These are phyloP conservation scores for Dynastes tityus DNA, from an alignment of 2,888 invertebrate species.

Conservation along the genomic window DNA sequence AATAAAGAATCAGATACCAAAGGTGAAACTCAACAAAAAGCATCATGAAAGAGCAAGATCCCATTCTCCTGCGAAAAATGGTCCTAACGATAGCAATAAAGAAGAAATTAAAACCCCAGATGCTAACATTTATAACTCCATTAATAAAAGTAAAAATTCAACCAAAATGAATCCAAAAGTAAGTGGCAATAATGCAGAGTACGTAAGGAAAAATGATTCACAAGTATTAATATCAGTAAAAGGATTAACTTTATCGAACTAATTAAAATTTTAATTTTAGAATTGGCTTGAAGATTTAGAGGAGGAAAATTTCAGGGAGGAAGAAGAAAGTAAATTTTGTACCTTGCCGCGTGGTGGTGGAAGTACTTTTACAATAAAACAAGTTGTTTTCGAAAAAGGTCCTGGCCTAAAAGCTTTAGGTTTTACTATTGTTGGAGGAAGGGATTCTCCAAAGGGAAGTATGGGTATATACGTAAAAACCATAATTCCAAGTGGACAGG, in stretches of 20 bases:
- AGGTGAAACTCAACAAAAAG: conserved; percentile 64
- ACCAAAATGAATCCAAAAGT: background rate
- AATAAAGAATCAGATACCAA: conserved; percentile 66
- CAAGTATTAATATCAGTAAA: conserved; percentile 22
- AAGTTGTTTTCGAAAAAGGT: conserved; percentile 85
- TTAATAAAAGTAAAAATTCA: conserved; percentile 4
- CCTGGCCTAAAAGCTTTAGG: conserved; percentile 88
- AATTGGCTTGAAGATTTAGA: conserved; percentile 62
- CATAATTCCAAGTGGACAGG: conserved; percentile 87
- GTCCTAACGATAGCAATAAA: conserved; percentile 41
- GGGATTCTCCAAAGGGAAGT: conserved; percentile 88
- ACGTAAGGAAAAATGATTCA: conserved; percentile 16
- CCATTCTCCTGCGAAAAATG: conserved; percentile 67
- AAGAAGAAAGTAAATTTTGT: conserved; percentile 78
- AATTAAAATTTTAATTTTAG: conserved; percentile 53
- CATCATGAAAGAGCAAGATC: conserved; percentile 66
- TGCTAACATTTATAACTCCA: conserved; percentile 29
- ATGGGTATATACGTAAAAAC: conserved; percentile 91
- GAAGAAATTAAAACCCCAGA: conserved; percentile 32
- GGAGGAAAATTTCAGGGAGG: conserved; percentile 70
- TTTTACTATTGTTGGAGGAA: conserved; percentile 92
- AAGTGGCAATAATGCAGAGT: background rate
- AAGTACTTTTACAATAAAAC: conserved; percentile 73
- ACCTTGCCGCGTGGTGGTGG: conserved; percentile 78
- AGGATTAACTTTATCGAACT: background rate